Conservation (phyloP, 2,113 vertebrate genomes). For the Chinchilla lanigera region DNA sequence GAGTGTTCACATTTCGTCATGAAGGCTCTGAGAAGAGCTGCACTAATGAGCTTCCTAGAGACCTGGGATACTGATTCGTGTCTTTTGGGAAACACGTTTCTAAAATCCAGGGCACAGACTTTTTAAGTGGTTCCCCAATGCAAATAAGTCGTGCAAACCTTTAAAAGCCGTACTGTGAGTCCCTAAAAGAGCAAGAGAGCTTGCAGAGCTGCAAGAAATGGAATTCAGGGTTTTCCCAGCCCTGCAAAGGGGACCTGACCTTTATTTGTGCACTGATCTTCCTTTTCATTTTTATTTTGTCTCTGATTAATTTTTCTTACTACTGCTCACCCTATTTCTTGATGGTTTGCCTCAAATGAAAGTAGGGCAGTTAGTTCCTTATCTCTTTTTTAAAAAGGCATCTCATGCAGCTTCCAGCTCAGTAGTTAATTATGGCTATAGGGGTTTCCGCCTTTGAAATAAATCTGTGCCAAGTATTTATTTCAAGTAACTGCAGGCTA, state of each 20-base stretch:
- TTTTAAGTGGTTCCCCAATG: not conserved
- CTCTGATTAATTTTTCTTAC: not conserved
- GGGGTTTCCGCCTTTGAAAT: not conserved
- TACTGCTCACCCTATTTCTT: not conserved
- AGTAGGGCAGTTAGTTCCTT: not conserved
- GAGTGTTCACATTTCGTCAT: not conserved
- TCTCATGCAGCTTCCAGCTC: not conserved
- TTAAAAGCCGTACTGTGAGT: not conserved
- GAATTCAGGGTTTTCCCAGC: accelerated
- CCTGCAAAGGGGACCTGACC: not conserved
- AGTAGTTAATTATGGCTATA: not conserved
- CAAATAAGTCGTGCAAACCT: not conserved
- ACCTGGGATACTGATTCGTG: not conserved
- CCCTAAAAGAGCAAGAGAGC: not conserved
- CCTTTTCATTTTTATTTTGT: not conserved
- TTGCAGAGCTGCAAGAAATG: accelerated
- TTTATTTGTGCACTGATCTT: not conserved
- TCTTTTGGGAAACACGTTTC: not conserved
- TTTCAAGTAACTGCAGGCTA: not conserved
- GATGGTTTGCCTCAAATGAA: not conserved
- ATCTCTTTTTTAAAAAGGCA: not conserved
- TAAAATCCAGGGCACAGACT: not conserved
- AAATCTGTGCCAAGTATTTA: not conserved
- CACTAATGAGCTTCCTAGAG: not conserved
- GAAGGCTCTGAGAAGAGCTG: not conserved